Evolutionary conservation across 2,797 vertebrate genomes (phyloP), one percentile per base, ranked within the genome.

Genomic region (Sebastes cheni): DNA sequence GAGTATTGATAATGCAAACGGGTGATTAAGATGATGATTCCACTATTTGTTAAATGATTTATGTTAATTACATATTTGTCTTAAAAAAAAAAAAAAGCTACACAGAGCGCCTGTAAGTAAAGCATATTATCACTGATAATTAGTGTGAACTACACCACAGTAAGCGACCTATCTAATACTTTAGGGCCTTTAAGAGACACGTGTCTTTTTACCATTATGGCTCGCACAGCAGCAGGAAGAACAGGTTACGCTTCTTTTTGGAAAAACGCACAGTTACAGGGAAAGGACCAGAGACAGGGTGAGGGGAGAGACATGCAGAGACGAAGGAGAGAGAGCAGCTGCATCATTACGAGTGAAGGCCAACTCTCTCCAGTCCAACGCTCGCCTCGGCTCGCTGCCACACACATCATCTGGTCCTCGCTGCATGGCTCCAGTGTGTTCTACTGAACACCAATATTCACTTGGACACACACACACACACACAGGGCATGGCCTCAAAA

Each of bases 301-400:
- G 23, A 71, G 55, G 18, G 11, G 11, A 69, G 23, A 71, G 55
- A 75, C 42, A 30, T 3, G 25, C 30, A 61, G 30, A 84, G 60
- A 75, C 42, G 79, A 50, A 75, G 62, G 59, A 86, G 69, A 69
- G 69, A 74, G 34, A 88, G 83, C 82, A 92, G 86, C 86, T 87
- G 89, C 72, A 80, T 85, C 66, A 79, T 75, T 69, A 32, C 54
- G n/a, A 83, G 52, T 11, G 54, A 67, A 69, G 78, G 80, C 68
- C 69, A 67, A 64, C 77, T 81, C 75, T 68, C 83, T 56, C 65
- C 80, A 81, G n/a, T 60, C 39, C 56, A 67, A 36, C 4, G 23
- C 76, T 58, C 7, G 22, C 81, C 60, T 73, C 27, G 60, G 59
- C 61, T 76, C 30, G 8, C 72, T 79, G 75, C 81, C 72, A 71